A percentile compares a stretch with the other conserved stretches of the same genome.
Evolutionary conservation across 2,113 vertebrate genomes (phyloP).

Genomic region (Microtus montanus): DNA sequence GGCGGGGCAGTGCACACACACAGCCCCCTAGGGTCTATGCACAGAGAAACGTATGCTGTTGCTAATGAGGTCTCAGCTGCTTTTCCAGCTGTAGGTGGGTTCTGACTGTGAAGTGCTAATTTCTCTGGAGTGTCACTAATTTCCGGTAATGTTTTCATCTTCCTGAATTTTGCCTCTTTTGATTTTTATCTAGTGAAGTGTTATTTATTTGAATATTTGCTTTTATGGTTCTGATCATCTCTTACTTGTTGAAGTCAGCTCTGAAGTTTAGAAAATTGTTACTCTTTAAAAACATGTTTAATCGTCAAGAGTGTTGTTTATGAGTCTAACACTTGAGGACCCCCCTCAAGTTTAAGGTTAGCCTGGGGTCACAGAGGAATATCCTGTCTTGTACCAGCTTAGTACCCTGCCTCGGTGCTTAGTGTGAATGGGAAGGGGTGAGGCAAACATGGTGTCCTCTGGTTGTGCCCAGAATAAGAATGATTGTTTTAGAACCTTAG

Average conservation of each 20-base stretch:
- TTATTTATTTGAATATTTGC: neutral
- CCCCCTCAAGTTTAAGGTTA: neutral
- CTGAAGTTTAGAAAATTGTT: neutral
- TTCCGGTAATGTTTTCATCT: neutral
- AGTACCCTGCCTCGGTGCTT: neutral
- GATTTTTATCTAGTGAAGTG: neutral
- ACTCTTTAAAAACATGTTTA: neutral
- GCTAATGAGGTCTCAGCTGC: neutral
- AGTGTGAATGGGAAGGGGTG: neutral
- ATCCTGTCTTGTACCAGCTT: neutral
- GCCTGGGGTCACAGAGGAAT: neutral
- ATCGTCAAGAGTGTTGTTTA: neutral
- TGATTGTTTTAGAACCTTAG: neutral
- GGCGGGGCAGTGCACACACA: accelerated
- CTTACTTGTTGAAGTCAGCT: neutral
- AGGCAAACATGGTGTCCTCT: neutral
- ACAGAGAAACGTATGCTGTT: accelerated
- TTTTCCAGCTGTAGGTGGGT: neutral
- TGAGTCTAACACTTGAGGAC: neutral
- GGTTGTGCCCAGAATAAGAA: neutral
- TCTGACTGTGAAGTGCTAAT: neutral
- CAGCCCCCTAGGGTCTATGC: too few relatives aligned
- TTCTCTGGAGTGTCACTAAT: neutral
- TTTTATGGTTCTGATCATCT: neutral
- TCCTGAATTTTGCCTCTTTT: too few relatives aligned